Base-by-base conservation (phyloP, 92 coral and sea anemone species). In the Metridium senile region DNA sequence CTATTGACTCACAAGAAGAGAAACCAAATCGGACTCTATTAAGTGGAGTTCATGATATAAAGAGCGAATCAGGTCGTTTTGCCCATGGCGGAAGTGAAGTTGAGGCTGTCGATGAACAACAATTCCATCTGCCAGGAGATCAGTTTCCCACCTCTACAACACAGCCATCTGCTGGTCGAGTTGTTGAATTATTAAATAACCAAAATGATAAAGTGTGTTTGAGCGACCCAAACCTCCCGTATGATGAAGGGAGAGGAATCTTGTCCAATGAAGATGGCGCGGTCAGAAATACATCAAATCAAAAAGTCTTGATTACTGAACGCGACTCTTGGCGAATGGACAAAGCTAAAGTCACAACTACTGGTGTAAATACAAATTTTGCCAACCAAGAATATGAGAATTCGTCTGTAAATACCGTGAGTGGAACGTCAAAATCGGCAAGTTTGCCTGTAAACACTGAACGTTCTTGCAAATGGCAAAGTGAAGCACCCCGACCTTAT, bases 131-230 rank as follows among this genome's bases (percentile, higher is more conserved):
- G 85, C 59, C 80, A 33, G 80, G 74, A 46, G 71, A 58, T 64
- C 74, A 68, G 62, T 49, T 63, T 66, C 66, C 58, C 27, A 34
- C 26, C 68, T 71, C 83, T 74, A 33, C 47, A 29, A 18, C 71
- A 35, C 81, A 79, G 83, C 81, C 88, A 78, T 73, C 91, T 89
- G 93, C 82, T 81, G 85, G 58, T 65, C 33, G 79, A 67, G 33
- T 81, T 74, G 80, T 79, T 92, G 89, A 92, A 92, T 92, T 92
- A 92, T 92, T 92, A 79, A 92, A 67, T 69, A 80, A 77, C 66
- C 85, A 58, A 62, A 92, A 88, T 78, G 84, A 73, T 73, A 86
- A 89, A 76, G 84, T 84, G 78, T 77, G 56, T 73, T 73, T 66
- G 70, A 74, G 76, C 64, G 68, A 78, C 58, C 82, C 75, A 82